These are phyloP conservation scores for Erebia palarica DNA, from an alignment of 2,888 invertebrate genomes.

Conservation along the genomic window DNA sequence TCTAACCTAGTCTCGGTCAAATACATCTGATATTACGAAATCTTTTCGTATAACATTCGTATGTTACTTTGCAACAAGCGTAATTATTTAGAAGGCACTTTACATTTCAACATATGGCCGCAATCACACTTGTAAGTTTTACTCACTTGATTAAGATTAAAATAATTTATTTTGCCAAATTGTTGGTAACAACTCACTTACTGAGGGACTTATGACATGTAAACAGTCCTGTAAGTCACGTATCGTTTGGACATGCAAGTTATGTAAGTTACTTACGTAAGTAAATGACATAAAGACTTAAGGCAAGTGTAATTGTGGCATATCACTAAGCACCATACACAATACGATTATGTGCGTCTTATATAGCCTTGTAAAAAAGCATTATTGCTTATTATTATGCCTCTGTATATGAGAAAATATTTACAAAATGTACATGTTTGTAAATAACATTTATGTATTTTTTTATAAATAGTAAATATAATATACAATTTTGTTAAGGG, in stretches of 20 bases:
- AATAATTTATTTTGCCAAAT: too few relatives aligned
- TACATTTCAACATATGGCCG: constrained; percentile 19
- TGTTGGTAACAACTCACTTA: too few relatives aligned
- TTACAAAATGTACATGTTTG: constrained; percentile 46
- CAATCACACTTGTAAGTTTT: background rate
- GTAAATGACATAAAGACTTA: too few relatives aligned
- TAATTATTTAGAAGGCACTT: constrained; percentile 41
- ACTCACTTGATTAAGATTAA: too few relatives aligned
- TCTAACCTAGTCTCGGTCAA: background rate
- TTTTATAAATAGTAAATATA: constrained; percentile 33
- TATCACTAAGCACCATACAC: constrained; percentile 40
- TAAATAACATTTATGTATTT: constrained; percentile 27
- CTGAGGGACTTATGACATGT: too few relatives aligned
- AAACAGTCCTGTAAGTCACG: too few relatives aligned
- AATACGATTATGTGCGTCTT: constrained; percentile 12
- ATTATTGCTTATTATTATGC: constrained; percentile 32
- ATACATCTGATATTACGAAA: constrained; percentile 12
- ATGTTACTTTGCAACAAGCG: constrained; percentile 33
- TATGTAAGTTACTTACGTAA: background rate
- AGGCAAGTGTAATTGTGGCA: too few relatives aligned
- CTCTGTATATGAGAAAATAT: constrained; percentile 34
- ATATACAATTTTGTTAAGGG: constrained; percentile 50
- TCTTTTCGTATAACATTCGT: constrained; percentile 19
- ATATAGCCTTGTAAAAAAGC: constrained; percentile 24
- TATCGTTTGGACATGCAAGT: too few relatives aligned